These are phyloP conservation scores for Agraylea sexmaculata DNA, from an alignment of 1,140 invertebrate species.

Conservation along the genomic window DNA sequence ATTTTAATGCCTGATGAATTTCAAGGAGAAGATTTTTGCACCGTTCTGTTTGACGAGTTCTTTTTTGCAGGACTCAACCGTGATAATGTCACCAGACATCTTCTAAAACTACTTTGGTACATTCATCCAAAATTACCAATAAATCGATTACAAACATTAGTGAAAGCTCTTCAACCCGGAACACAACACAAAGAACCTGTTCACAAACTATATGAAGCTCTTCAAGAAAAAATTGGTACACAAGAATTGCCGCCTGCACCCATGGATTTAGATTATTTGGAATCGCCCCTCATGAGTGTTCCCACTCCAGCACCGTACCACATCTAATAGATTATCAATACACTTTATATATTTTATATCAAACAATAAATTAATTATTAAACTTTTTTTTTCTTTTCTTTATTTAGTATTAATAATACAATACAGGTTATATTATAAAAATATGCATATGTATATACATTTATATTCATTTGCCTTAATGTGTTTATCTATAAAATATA, in stretches of 20 bases:
- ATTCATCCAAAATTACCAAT: conserved; percentile 77
- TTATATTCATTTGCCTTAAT: conserved; percentile 12
- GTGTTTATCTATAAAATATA: conserved; percentile 10
- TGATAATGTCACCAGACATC: conserved; percentile 88
- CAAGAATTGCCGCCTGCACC: conserved; percentile 51
- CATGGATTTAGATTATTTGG: conserved; percentile 60
- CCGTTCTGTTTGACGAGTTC: conserved; percentile 92
- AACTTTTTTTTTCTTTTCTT: conserved; percentile 21
- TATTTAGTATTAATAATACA: conserved; percentile 35
- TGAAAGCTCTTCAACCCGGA: conserved; percentile 80
- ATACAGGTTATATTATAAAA: conserved; percentile 24
- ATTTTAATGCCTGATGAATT: conserved; percentile 89
- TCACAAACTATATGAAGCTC: conserved; percentile 62
- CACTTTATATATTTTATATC: conserved; percentile 22
- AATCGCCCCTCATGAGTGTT: conserved; percentile 77
- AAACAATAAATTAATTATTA: conserved; percentile 8
- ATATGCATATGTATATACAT: conserved; percentile 19
- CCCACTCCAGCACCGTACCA: conserved; percentile 68
- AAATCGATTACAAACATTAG: conserved; percentile 63
- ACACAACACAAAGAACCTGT: conserved; percentile 76
- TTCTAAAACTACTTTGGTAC: conserved; percentile 87
- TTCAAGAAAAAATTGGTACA: conserved; percentile 66
- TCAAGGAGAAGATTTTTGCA: conserved; percentile 87
- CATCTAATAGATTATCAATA: conserved; percentile 19
- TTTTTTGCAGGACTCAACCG: conserved; percentile 77